Evolutionary conservation across 2,888 invertebrate genomes (phyloP).

Genomic region (Lasioglossum lativentre): DNA sequence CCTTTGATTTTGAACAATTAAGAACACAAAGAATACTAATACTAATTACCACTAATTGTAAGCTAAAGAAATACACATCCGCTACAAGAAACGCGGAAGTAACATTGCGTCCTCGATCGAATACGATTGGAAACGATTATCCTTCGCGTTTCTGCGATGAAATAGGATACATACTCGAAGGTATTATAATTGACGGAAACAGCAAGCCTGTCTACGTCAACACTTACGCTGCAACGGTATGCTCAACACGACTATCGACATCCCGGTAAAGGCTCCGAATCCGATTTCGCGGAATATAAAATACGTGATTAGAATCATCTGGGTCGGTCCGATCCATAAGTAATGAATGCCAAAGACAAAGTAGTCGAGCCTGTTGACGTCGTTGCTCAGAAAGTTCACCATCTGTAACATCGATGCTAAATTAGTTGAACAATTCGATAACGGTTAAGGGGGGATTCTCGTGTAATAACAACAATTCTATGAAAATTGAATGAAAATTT

Average conservation of each 20-base stretch:
- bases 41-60: too few relatives aligned
- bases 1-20: too few relatives aligned
- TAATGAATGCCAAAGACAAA: constrained; percentile 90
- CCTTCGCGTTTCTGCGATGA: neutral
- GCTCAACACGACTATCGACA: constrained; percentile 85
- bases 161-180: neutral
- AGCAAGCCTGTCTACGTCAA: neutral
- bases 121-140: neutral
- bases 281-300: constrained; percentile 86
- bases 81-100: neutral
- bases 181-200: neutral
- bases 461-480: neutral
- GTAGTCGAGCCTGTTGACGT: constrained; percentile 91
- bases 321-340: constrained; percentile 91
- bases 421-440: neutral
- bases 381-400: constrained; percentile 90
- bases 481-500: too few relatives aligned
- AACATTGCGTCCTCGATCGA: neutral
- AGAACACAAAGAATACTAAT: too few relatives aligned
- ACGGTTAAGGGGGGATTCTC: neutral
- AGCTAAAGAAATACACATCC: too few relatives aligned
- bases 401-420: constrained; percentile 81
- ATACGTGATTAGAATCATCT: constrained; percentile 87
- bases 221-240: constrained; percentile 84
- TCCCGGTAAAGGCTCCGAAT: constrained; percentile 86